These are phyloP conservation scores for Bathynomus jamesi DNA, from an alignment of 1,140 invertebrate species.

Conservation along the genomic window DNA sequence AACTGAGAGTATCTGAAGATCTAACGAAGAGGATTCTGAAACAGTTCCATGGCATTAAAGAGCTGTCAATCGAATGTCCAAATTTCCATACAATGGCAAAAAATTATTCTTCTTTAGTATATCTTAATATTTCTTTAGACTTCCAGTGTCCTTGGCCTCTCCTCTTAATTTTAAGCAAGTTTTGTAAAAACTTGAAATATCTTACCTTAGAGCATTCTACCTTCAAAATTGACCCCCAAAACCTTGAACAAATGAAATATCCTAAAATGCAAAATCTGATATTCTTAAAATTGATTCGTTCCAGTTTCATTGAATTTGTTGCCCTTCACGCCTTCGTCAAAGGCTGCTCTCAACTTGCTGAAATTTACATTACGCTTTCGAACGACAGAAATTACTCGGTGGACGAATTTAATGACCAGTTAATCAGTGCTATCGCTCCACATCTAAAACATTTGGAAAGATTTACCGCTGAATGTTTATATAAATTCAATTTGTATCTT, in stretches of 20 bases:
- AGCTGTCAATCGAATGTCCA: conserved; percentile 16
- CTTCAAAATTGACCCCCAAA: conserved; percentile 22
- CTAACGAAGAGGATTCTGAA: conserved; percentile 9
- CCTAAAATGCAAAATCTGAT: conserved; percentile 10
- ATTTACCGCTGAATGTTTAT: conserved; percentile 30
- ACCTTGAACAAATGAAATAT: conserved; percentile 7
- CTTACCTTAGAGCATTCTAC: conserved; percentile 28
- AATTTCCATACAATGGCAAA: conserved; percentile 18
- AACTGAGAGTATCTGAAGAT: conserved; percentile 12
- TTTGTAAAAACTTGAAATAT: conserved; percentile 11
- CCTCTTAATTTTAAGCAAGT: conserved; percentile 15
- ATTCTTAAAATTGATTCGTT: conserved; percentile 26
- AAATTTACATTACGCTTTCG: conserved; percentile 17
- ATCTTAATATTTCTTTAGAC: conserved; percentile 26
- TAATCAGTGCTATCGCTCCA: conserved; percentile 11
- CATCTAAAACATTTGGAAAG: conserved; percentile 17
- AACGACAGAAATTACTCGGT: conserved; percentile 33
- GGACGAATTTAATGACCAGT: conserved; percentile 25
- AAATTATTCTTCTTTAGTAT: conserved; percentile 17
- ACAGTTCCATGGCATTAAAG: conserved; percentile 12
- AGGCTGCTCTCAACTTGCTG: conserved; percentile 18
- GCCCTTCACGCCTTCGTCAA: conserved; percentile 20
- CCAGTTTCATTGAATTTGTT: conserved; percentile 31
- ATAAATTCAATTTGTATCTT: conserved; percentile 25
- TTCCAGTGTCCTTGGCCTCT: conserved; percentile 23